Evolutionary conservation across 2,113 vertebrate species (phyloP).

Genomic region (Perccottus glenii): DNA sequence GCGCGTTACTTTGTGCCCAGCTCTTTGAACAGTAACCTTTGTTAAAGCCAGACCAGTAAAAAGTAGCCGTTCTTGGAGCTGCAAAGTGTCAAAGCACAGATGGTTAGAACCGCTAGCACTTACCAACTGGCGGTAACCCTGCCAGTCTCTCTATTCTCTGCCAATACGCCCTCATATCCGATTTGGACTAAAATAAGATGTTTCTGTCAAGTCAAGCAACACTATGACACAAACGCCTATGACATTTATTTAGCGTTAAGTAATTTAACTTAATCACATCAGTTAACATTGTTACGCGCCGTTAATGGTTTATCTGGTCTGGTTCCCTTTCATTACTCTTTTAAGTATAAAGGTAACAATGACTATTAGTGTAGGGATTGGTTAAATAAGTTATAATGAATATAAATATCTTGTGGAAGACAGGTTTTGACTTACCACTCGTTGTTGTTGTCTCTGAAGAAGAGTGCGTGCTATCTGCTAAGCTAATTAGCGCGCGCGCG

Average conservation of each 20-base stretch:
- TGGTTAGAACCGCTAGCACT: background rate
- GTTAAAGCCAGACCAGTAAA: background rate
- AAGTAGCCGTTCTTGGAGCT: background rate
- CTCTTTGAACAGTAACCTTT: background rate
- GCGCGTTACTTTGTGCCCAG: background rate
- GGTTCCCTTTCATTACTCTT: background rate
- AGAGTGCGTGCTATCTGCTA: conserved; percentile 37
- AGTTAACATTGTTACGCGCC: too few species aligned
- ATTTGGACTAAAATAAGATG: background rate
- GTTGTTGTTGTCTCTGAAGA: conserved; percentile 20
- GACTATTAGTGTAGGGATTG: too few species aligned
- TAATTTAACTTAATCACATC: too few species aligned
- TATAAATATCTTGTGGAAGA: too few species aligned
- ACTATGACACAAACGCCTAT: too few species aligned
- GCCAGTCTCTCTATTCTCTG: background rate
- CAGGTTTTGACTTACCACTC: conserved; percentile 64
- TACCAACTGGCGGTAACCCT: background rate
- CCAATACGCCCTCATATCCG: background rate
- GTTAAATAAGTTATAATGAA: background rate
- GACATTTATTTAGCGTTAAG: too few species aligned
- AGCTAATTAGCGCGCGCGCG: conserved; percentile 66
- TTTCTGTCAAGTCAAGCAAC: background rate
- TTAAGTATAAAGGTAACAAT: too few species aligned
- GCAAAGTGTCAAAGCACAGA: conserved; percentile 10
- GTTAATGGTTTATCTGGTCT: background rate